These are phyloP conservation scores for Linyphia triangularis DNA, from an alignment of 2,888 invertebrate species.

Conservation along the genomic window DNA sequence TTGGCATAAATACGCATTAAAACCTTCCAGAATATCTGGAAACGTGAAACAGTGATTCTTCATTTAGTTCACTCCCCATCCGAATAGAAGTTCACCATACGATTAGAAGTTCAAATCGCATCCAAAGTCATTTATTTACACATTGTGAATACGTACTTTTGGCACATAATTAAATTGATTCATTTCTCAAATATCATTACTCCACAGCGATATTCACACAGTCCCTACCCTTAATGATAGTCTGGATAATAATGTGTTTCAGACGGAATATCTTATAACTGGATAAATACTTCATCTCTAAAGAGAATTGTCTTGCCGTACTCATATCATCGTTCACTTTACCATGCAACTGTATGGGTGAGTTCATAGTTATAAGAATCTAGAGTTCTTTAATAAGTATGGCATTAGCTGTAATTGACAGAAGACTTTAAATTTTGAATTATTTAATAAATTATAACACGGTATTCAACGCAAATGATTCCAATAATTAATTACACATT, in stretches of 20 bases:
- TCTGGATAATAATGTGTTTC: background rate
- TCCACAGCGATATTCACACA: too few species aligned
- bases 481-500: too few species aligned
- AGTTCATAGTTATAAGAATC: too few species aligned
- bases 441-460: too few species aligned
- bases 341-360: too few species aligned
- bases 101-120: background rate
- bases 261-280: background rate
- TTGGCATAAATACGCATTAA: background rate
- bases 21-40: background rate
- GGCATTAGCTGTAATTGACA: too few species aligned
- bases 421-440: too few species aligned
- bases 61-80: background rate
- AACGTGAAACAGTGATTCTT: background rate
- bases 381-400: too few species aligned
- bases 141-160: slow-evolving; percentile 8
- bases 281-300: too few species aligned
- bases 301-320: too few species aligned
- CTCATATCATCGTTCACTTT: too few species aligned
- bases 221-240: background rate
- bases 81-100: background rate
- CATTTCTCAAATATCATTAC: background rate
- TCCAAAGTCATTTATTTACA: background rate
- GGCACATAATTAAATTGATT: slow-evolving; percentile 21
- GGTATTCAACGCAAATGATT: too few species aligned